phyloP scores from a whole-genome alignment of 1,140 invertebrate genomes.

The Aricia agestis region DNA sequence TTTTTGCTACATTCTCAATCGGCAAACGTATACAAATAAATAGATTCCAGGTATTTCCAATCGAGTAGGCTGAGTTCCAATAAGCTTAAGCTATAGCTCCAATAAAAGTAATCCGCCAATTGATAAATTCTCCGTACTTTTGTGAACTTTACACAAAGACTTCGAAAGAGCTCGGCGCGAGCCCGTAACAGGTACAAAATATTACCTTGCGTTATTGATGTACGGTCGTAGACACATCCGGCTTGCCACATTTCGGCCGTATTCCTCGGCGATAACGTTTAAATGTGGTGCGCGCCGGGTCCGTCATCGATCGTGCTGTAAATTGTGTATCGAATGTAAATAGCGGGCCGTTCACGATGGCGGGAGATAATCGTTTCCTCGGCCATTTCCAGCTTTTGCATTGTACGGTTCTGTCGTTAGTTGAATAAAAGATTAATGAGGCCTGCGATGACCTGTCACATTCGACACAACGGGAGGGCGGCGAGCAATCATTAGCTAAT shows the following conservation, averaged over 20 bases:
- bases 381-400: constrained; percentile 59
- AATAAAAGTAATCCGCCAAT: neutral
- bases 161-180: constrained; percentile 17
- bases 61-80: neutral
- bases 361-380: constrained; percentile 24
- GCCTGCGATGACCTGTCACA: constrained; percentile 55
- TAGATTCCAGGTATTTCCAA: neutral
- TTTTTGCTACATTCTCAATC: neutral
- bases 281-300: no score
- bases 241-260: no score
- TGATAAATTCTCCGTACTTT: constrained; percentile 20
- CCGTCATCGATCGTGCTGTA: neutral
- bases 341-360: constrained; percentile 9
- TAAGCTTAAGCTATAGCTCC: neutral
- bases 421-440: constrained; percentile 72
- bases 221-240: neutral
- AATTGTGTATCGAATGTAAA: constrained; percentile 17
- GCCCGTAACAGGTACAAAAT: constrained; percentile 22
- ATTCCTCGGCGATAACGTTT: no score
- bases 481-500: constrained; percentile 46
- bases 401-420: constrained; percentile 49
- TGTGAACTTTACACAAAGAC: constrained; percentile 22
- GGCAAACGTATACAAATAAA: neutral
- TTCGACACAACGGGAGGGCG: constrained; percentile 49
- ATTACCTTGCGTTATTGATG: constrained; percentile 13